These are phyloP conservation scores for Neomicropteryx cornuta DNA, from an alignment of 1,140 invertebrate genomes.

Conservation along the genomic window DNA sequence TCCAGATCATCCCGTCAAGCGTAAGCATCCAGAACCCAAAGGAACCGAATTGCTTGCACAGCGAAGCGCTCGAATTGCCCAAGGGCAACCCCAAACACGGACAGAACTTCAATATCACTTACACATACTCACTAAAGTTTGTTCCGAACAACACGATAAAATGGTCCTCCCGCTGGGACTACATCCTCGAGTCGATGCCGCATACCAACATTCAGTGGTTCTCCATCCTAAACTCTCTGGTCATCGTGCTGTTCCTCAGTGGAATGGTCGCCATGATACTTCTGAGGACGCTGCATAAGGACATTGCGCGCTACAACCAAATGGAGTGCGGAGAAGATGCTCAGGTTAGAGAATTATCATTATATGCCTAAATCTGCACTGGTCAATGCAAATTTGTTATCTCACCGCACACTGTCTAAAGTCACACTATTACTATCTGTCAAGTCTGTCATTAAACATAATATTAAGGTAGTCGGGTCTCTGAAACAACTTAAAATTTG, in stretches of 20 bases:
- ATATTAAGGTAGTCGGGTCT: too few species aligned
- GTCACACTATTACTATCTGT: too few species aligned
- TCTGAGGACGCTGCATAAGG: conserved; percentile 92
- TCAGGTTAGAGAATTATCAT: too few species aligned
- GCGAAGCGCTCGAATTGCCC: conserved; percentile 56
- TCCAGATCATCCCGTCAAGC: conserved; percentile 65
- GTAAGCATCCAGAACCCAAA: conserved; percentile 49
- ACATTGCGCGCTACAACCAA: conserved; percentile 97
- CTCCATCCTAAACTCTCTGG: conserved; percentile 82
- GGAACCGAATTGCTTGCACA: conserved; percentile 41
- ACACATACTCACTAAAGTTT: conserved; percentile 83
- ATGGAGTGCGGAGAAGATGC: conserved; percentile 94
- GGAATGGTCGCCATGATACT: conserved; percentile 99
- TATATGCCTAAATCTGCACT: too few species aligned
- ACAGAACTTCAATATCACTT: conserved; percentile 58
- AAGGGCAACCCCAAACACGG: conserved; percentile 36
- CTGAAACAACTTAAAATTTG: too few species aligned
- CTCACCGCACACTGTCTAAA: too few species aligned
- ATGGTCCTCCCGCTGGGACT: conserved; percentile 99
- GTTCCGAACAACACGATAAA: conserved; percentile 74
- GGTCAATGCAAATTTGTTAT: too few species aligned
- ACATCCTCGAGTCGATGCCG: conserved; percentile 95
- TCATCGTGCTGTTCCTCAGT: conserved; percentile 82
- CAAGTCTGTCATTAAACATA: too few species aligned
- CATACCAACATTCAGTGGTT: conserved; percentile 99